Percentiles rank a stretch among this genome's conserved stretches.
These are phyloP conservation scores for Amorpha juglandis DNA, from an alignment of 2,888 invertebrate genomes.

Conservation along the genomic window DNA sequence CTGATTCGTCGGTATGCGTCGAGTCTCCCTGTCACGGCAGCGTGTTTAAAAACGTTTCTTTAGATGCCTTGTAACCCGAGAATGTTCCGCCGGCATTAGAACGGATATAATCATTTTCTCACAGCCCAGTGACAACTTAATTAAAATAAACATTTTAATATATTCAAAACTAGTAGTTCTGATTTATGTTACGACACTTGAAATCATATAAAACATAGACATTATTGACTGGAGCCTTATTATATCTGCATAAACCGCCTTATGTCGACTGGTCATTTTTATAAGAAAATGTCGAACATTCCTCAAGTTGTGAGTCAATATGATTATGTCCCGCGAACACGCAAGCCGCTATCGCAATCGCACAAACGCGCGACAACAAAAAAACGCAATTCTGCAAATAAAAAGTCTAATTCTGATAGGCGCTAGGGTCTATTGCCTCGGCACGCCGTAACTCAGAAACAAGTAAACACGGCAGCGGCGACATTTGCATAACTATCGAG, in stretches of 20 bases:
- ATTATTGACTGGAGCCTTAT: background rate
- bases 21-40: too few species aligned
- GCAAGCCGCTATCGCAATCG: slow-evolving; percentile 60
- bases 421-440: slow-evolving; percentile 71
- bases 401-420: slow-evolving; percentile 72
- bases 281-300: slow-evolving; percentile 37
- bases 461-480: slow-evolving; percentile 78
- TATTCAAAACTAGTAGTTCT: slow-evolving; percentile 19
- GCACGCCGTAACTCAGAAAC: slow-evolving; percentile 80
- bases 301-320: slow-evolving; percentile 40
- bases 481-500: slow-evolving; percentile 82
- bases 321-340: slow-evolving; percentile 57
- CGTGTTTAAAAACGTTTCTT: background rate
- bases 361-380: slow-evolving; percentile 45
- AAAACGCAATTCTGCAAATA: slow-evolving; percentile 52
- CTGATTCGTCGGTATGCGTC: too few species aligned
- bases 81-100: background rate
- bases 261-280: background rate
- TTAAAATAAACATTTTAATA: background rate
- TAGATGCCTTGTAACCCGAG: background rate
- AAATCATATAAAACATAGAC: background rate
- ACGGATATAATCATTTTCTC: background rate
- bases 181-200: background rate
- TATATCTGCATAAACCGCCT: slow-evolving; percentile 6
- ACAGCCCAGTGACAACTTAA: background rate